Base-by-base conservation (phyloP, 2,113 vertebrate genomes). In the Melanerpes formicivorus region DNA sequence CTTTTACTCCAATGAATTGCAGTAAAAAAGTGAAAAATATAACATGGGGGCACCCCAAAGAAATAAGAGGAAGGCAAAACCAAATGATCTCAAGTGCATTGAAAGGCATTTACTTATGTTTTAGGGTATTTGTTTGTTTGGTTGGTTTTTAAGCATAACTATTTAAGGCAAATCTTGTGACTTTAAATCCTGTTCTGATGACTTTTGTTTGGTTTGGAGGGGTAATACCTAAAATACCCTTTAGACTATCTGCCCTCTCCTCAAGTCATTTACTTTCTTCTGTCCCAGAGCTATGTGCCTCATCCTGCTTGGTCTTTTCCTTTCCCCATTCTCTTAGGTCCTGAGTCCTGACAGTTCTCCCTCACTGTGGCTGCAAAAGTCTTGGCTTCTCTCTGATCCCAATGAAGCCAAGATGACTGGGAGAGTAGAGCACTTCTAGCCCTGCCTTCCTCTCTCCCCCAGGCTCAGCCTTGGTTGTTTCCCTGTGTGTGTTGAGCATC, bases 361-460 rank as follows among this genome's bases (percentile, higher is more conserved):
- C 16, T 67, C 11, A 2, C 19, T 2, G 1, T 26, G 29, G 8
- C 60, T 73, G 1, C 0, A 2, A 34, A 64, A 27, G 14, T 70
- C 60, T 30, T 55, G 32, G 17, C 46, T 84, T 78, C 52, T 26
- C 19, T 50, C n/a, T 80, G 65, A 29, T 67, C 58, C 52, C 15
- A 3, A 34, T 32, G 34, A 80, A 93, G 65, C n/a, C 74, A 30
- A 15, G 2, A 11, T 62, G 37, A 9, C 7, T 54, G 18, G 29
- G 17, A 87, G 58, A 60, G 27, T 4, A 55, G 21, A 40, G 23
- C 18, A 3, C 32, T 78, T 71, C 52, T 29, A 34, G 15, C 34
- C 48, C 30, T 79, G 63, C 74, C 48, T 75, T 64, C 46, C 17
- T n/a, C 21, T 62, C 22, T 66, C 2, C 12, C 9, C 7, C 1